These are phyloP conservation scores for Drosophila meridiana DNA, from an alignment of 2,888 invertebrate species.

Conservation along the genomic window DNA sequence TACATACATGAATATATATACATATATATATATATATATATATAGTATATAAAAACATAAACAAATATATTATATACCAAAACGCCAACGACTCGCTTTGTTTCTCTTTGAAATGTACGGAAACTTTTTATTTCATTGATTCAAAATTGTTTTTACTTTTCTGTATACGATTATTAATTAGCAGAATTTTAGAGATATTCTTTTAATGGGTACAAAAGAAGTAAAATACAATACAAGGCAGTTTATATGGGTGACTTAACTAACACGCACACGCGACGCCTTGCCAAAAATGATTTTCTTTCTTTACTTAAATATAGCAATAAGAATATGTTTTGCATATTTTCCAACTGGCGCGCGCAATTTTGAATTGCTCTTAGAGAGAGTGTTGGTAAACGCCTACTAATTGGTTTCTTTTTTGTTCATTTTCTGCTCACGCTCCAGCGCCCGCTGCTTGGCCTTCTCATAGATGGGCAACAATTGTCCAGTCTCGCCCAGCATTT, in stretches of 20 bases:
- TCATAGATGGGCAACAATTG: slow-evolving; percentile 95
- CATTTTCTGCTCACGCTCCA: slow-evolving; percentile 87
- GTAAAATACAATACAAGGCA: slow-evolving; percentile 72
- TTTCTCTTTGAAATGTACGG: slow-evolving; percentile 36
- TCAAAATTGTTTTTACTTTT: slow-evolving; percentile 21
- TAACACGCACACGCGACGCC: slow-evolving; percentile 26
- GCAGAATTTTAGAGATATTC: slow-evolving; percentile 37
- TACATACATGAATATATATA: slow-evolving; percentile 43
- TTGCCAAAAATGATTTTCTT: slow-evolving; percentile 29
- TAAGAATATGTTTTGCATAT: slow-evolving; percentile 20
- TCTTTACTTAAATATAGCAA: slow-evolving; percentile 53
- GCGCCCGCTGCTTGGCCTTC: slow-evolving; percentile 92
- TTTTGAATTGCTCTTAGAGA: slow-evolving; percentile 53
- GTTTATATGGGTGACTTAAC: slow-evolving; percentile 57
- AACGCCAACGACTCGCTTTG: slow-evolving; percentile 39
- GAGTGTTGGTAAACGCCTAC: slow-evolving; percentile 38
- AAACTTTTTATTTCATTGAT: slow-evolving; percentile 47
- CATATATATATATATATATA: not conserved
- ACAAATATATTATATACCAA: slow-evolving; percentile 73
- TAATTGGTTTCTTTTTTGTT: slow-evolving; percentile 71
- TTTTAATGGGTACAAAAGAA: slow-evolving; percentile 41
- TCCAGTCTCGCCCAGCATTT: slow-evolving; percentile 95
- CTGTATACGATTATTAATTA: slow-evolving; percentile 43
- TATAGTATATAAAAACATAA: slow-evolving; percentile 40
- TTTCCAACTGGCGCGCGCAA: slow-evolving; percentile 38